Evolutionary conservation across 2,797 vertebrate species (phyloP).

Genomic region (Danio tinwini): DNA sequence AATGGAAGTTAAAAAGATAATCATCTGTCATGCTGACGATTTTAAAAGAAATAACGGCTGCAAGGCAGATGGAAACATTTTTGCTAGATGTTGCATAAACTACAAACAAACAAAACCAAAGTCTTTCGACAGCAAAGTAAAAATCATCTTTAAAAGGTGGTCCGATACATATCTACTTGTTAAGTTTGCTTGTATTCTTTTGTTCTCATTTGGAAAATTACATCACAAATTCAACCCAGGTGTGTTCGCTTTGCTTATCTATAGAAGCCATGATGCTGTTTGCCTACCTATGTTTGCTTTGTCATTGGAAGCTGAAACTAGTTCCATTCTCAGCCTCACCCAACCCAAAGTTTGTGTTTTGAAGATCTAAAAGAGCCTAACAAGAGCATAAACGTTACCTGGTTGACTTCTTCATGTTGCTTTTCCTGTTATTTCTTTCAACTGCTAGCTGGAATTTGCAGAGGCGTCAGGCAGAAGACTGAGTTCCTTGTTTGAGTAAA

Average conservation of each 20-base stretch:
- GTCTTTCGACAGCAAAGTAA: neutral
- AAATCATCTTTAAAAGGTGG: neutral
- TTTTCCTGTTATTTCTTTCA: constrained; percentile 61
- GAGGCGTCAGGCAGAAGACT: constrained; percentile 53
- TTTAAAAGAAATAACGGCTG: constrained; percentile 18
- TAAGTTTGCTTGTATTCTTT: neutral
- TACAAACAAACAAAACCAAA: constrained; percentile 30
- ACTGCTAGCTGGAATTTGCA: constrained; percentile 47
- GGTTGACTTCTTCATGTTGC: constrained; percentile 77
- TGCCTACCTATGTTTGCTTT: constrained; percentile 14
- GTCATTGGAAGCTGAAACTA: constrained; percentile 27
- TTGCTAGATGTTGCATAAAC: neutral
- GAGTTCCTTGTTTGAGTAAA: constrained; percentile 77
- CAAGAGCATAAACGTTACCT: constrained; percentile 72
- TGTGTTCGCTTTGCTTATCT: neutral
- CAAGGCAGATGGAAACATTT: constrained; percentile 39
- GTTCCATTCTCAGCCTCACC: neutral
- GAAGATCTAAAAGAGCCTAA: neutral
- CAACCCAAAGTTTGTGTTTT: constrained; percentile 5
- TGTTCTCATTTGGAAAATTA: neutral
- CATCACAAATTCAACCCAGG: neutral
- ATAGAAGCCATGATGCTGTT: constrained; percentile 9
- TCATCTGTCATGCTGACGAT: neutral
- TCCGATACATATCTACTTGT: neutral
- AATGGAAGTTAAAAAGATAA: constrained; percentile 5